phyloP scores from a whole-genome alignment of 1,140 invertebrate genomes.

The Triops cancriformis region DNA sequence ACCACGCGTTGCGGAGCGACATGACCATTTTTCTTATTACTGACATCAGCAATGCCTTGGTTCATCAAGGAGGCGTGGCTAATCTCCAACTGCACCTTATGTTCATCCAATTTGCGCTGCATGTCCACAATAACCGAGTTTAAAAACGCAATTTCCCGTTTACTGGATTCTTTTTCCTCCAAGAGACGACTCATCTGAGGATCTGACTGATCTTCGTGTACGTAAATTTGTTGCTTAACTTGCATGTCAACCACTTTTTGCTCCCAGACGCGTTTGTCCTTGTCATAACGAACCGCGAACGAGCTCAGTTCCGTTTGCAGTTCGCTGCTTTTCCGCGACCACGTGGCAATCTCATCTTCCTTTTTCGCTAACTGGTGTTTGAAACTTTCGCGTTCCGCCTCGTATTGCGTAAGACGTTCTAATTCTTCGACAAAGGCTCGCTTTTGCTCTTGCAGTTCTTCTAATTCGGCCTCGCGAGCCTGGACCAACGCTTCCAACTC shows the following conservation, averaged over 20 bases:
- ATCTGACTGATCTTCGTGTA: constrained; percentile 27
- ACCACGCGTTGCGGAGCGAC: constrained; percentile 35
- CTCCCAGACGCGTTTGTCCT: neutral
- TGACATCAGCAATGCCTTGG: constrained; percentile 50
- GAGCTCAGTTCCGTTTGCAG: neutral
- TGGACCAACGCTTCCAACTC: constrained; percentile 26
- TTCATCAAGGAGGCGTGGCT: constrained; percentile 60
- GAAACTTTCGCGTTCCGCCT: neutral
- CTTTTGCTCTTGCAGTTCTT: constrained; percentile 8
- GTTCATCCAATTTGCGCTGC: constrained; percentile 80
- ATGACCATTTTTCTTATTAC: constrained; percentile 29
- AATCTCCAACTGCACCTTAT: constrained; percentile 65
- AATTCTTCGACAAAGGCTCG: neutral
- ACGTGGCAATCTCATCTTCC: neutral
- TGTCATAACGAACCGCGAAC: neutral
- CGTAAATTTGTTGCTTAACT: constrained; percentile 10
- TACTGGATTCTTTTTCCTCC: constrained; percentile 55
- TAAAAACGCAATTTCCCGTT: constrained; percentile 78
- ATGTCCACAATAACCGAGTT: constrained; percentile 95
- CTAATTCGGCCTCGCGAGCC: constrained; percentile 25
- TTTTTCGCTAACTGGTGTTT: neutral
- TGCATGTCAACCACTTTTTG: neutral
- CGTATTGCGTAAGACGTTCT: neutral
- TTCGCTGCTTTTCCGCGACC: neutral
- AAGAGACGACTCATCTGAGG: constrained; percentile 35